These are phyloP conservation scores for Xenopus laevis DNA, from an alignment of 2,113 vertebrate species.

Conservation along the genomic window DNA sequence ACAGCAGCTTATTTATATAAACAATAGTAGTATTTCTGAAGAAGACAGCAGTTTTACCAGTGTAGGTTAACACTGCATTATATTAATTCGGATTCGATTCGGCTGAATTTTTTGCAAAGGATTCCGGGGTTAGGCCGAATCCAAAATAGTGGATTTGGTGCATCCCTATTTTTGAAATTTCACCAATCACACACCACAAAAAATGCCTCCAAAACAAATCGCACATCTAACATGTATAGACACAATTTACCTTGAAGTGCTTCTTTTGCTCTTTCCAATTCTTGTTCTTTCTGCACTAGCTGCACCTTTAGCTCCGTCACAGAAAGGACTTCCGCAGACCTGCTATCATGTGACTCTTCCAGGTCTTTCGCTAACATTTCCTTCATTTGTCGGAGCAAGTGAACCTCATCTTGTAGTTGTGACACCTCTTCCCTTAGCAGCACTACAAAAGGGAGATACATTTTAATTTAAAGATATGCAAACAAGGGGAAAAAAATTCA, in stretches of 20 bases:
- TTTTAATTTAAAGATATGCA: constrained; percentile 45
- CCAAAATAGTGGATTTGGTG: too few species aligned
- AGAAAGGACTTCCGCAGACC: constrained; percentile 83
- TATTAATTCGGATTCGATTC: too few species aligned
- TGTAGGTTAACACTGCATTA: too few species aligned
- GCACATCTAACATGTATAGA: not conserved
- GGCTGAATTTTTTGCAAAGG: too few species aligned
- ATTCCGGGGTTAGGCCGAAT: too few species aligned
- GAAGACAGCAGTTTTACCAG: too few species aligned
- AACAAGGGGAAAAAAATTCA: too few species aligned
- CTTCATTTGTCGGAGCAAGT: constrained; percentile 96
- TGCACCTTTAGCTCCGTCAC: constrained; percentile 93
- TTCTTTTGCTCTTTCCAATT: constrained; percentile 90
- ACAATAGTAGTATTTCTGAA: too few species aligned
- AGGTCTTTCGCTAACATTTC: constrained; percentile 93
- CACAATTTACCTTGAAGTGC: constrained; percentile 83
- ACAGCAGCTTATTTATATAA: too few species aligned
- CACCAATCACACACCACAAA: too few species aligned
- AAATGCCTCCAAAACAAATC: too few species aligned
- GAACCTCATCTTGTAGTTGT: constrained; percentile 95
- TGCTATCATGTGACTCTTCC: constrained; percentile 88
- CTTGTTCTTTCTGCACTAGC: constrained; percentile 92
- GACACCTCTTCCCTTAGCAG: constrained; percentile 92
- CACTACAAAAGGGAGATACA: constrained; percentile 60
- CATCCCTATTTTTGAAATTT: too few species aligned